Evolutionary conservation across 2,113 vertebrate species (phyloP), one percentile per base, ranked within the genome.

Genomic region (Pelobates fuscus): DNA sequence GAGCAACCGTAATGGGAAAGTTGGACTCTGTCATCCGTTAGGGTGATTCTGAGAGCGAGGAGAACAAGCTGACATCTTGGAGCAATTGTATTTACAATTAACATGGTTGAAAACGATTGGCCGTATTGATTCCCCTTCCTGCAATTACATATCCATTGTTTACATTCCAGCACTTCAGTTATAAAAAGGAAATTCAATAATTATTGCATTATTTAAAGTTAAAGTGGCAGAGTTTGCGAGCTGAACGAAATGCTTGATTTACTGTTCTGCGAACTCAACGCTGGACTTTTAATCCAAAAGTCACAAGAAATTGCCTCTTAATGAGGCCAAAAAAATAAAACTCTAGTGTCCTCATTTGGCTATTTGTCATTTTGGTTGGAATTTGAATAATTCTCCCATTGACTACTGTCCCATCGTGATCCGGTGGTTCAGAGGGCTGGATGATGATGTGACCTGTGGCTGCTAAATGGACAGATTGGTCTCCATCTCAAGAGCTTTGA

Each of bases 121-220:
- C 91, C 92, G 89, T 96, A 98, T 99, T 97, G 96, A 99, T 98
- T 93, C 92, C 91, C 91, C 93, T 92, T 94, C 92, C 94, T 94
- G 94, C 95, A 98, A 98, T 98, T 98, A 98, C 95, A 94, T 94
- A 95, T 93, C 93, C 92, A 96, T 99, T 98, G 95, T 99, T 98
- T 99, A 98, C 96, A 95, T 98, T 97, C 94, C 91, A 94, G 94
- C 91, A 93, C 95, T 95, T 96, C 94, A 89, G 94, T 97, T 95
- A 96, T 97, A 97, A 94, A 93, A 96, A 96, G 89, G 93, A 94
- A 98, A 97, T 96, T 95, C 96, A 95, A 99, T 99, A 97, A 98
- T 96, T 97, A 98, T 99, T 96, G 95, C 94, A 96, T 98, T 97
- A 96, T 94, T 98, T 98, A 97, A 96, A 96, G 94, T 96, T 97